Conservation (phyloP, 1,140 invertebrate species). For the Bombus picipes region DNA sequence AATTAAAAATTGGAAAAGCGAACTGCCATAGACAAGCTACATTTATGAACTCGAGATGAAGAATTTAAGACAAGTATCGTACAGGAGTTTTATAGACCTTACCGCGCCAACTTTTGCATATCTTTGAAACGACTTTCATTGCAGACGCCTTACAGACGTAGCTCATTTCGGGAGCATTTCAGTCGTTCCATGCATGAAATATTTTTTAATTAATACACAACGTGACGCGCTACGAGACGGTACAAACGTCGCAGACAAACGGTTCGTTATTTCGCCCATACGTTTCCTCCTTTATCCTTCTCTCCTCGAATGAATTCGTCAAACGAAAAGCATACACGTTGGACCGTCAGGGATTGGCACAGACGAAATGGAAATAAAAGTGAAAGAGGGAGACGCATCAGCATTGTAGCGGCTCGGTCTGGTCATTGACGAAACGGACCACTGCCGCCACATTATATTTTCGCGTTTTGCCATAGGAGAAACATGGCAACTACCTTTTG, state of each 20-base stretch:
- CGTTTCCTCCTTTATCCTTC: constrained; percentile 19
- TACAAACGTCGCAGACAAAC: not conserved
- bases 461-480: constrained; percentile 34
- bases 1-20: not conserved
- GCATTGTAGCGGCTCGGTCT: constrained; percentile 25
- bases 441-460: constrained; percentile 37
- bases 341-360: constrained; percentile 38
- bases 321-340: constrained; percentile 34
- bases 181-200: not conserved
- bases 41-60: not conserved
- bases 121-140: not conserved
- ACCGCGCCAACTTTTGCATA: not conserved
- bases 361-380: constrained; percentile 56
- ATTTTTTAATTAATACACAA: constrained; percentile 11
- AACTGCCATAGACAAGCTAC: not conserved
- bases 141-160: not conserved
- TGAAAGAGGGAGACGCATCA: constrained; percentile 4
- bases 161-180: not conserved
- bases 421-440: constrained; percentile 33
- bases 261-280: not conserved
- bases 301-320: constrained; percentile 37
- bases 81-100: not conserved
- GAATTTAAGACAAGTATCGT: too few relatives aligned
- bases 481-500: constrained; percentile 38
- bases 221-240: not conserved